Base-by-base conservation (phyloP, 2,113 vertebrate genomes). In the Felis chaus region DNA sequence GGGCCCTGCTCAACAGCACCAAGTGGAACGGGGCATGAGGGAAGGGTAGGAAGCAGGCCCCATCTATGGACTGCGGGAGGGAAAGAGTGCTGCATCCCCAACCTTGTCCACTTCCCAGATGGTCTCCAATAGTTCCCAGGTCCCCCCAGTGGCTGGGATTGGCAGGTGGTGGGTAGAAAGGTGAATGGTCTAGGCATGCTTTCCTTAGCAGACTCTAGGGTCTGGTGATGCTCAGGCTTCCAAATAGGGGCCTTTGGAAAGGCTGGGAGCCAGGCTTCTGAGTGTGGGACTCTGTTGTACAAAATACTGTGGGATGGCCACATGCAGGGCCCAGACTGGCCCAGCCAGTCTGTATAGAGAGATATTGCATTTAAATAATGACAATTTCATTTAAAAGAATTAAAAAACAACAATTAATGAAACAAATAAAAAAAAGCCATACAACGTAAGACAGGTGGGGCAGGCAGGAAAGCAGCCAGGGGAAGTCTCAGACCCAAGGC, bases 301-400 rank as follows among this genome's bases (percentile, higher is more conserved):
- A 97, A 97, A 97, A 98, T 97, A 98, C 97, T 96, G 90, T 94
- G 73, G 91, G 88, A 96, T 91, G 95, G 94, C 94, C 97, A 94
- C 95, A 94, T 53, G 0, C n/a, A 81, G 65, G 55, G 89, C 45
- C 45, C 45, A 45, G 45, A 45, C 45, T 45, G 45, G 45, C 95
- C 95, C 97, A 94, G 92, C 95, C 97, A 96, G 57, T 96, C 96
- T 96, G 86, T 96, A 92, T 92, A 95, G 80, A 97, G 96, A 97
- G 97, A 98, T 98, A 98, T 97, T 98, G 98, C 98, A 97, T 98
- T 98, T 96, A 92, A 98, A 98, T 98, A 98, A 97, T 95, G 97
- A 98, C 98, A 98, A 98, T 87, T 94, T 97, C 95, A 94, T 97
- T 97, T 95, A 97, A 98, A 98, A 97, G 96, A 97, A 98, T 97